These are phyloP conservation scores for Propithecus deckenii DNA, from an alignment of 2,797 vertebrate species.

Conservation along the genomic window DNA sequence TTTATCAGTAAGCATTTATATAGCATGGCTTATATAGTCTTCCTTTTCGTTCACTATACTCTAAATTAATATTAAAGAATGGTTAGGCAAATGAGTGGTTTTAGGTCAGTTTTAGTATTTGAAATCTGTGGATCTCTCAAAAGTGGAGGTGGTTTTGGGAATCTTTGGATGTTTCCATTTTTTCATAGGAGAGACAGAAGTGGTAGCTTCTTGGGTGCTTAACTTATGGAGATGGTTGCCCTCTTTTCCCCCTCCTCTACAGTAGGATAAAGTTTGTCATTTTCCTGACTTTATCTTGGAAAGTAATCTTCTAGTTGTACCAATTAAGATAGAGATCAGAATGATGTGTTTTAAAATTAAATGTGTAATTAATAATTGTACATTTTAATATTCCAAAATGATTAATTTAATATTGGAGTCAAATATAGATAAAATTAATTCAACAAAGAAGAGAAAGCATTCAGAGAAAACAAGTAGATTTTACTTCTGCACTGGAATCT, in stretches of 20 bases:
- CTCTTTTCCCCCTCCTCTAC: no score
- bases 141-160: neutral
- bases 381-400: slow-evolving; percentile 23
- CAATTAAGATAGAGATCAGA: neutral
- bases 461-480: neutral
- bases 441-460: neutral
- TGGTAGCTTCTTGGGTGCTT: neutral
- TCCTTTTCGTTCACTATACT: neutral
- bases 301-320: neutral
- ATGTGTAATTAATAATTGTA: neutral
- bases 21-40: neutral
- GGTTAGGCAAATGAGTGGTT: neutral
- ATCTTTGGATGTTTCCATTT: neutral
- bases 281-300: slow-evolving; percentile 36
- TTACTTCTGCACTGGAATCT: neutral
- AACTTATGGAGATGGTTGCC: neutral
- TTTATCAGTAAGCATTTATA: slow-evolving; percentile 6
- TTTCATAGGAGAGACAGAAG: neutral
- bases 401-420: slow-evolving; percentile 26
- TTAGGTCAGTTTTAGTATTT: neutral
- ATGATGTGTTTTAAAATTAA: slow-evolving; percentile 44
- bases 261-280: neutral
- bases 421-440: neutral
- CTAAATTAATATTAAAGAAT: neutral
- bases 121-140: neutral